Evolutionary conservation across 2,888 invertebrate species (phyloP).

Genomic region (Ectemnius lituratus): DNA sequence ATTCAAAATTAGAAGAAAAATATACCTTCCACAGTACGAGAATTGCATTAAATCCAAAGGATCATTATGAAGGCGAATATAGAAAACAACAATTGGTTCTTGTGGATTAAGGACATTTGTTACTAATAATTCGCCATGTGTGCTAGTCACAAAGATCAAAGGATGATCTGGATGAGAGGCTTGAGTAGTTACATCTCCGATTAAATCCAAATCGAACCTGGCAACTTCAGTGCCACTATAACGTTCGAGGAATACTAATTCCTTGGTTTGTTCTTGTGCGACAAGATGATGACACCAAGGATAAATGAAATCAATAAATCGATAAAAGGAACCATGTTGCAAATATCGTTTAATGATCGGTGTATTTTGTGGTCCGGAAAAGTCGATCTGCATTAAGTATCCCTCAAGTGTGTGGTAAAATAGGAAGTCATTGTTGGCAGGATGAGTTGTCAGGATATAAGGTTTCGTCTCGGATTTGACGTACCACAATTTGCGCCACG

Average conservation of each 20-base stretch:
- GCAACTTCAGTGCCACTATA: slow-evolving; percentile 57
- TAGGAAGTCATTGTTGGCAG: slow-evolving; percentile 57
- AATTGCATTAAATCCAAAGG: slow-evolving; percentile 68
- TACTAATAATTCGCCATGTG: slow-evolving; percentile 65
- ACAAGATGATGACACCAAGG: slow-evolving; percentile 71
- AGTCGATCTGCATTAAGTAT: slow-evolving; percentile 62
- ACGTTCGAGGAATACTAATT: slow-evolving; percentile 62
- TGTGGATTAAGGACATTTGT: slow-evolving; percentile 55
- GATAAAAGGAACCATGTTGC: slow-evolving; percentile 57
- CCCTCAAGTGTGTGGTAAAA: slow-evolving; percentile 70
- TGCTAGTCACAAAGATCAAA: slow-evolving; percentile 58
- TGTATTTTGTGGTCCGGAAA: slow-evolving; percentile 27
- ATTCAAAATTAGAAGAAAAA: neutral
- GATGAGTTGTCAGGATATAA: slow-evolving; percentile 57
- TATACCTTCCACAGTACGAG: slow-evolving; percentile 58
- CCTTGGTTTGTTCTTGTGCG: slow-evolving; percentile 51
- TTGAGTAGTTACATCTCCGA: slow-evolving; percentile 56
- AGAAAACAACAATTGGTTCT: slow-evolving; percentile 56
- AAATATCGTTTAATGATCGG: slow-evolving; percentile 44
- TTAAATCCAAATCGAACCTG: slow-evolving; percentile 51
- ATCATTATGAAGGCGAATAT: slow-evolving; percentile 58
- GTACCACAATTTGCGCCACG: slow-evolving; percentile 66
- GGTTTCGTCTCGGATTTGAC: slow-evolving; percentile 61
- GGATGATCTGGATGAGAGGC: slow-evolving; percentile 68
- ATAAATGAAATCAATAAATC: slow-evolving; percentile 65